These are phyloP conservation scores for Octopus bimaculoides DNA, from an alignment of 1,140 invertebrate genomes.

Conservation along the genomic window DNA sequence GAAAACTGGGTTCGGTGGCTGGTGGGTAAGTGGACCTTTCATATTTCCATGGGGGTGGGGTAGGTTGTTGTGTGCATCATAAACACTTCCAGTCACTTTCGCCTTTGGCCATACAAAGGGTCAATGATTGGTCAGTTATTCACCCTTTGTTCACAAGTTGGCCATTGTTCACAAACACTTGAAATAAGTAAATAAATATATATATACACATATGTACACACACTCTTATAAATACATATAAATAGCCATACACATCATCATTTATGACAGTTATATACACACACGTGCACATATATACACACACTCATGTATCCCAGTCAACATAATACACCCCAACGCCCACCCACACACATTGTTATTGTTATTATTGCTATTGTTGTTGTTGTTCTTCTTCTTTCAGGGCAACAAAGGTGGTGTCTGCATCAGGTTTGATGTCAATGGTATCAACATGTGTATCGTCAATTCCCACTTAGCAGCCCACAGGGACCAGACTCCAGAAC, in stretches of 20 bases:
- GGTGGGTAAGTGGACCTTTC: slow-evolving; percentile 65
- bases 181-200: background rate
- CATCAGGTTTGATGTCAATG: slow-evolving; percentile 80
- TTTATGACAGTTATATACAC: background rate
- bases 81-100: too few species aligned
- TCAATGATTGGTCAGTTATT: too few species aligned
- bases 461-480: slow-evolving; percentile 88
- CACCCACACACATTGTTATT: too few species aligned
- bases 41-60: too few species aligned
- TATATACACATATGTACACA: background rate
- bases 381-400: slow-evolving; percentile 60
- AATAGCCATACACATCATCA: background rate
- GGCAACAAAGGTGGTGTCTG: slow-evolving; percentile 93
- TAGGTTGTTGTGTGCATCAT: too few species aligned
- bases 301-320: background rate
- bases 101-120: too few species aligned
- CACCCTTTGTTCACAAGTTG: too few species aligned
- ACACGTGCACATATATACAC: background rate
- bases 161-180: too few species aligned
- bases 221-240: background rate
- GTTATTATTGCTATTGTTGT: too few species aligned
- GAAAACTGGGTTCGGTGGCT: slow-evolving; percentile 81
- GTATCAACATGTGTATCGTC: slow-evolving; percentile 80
- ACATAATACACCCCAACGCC: too few species aligned
- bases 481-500: slow-evolving; percentile 74